phyloP scores from a whole-genome alignment of 23 tunicate species.

The Ascidia mentula region DNA sequence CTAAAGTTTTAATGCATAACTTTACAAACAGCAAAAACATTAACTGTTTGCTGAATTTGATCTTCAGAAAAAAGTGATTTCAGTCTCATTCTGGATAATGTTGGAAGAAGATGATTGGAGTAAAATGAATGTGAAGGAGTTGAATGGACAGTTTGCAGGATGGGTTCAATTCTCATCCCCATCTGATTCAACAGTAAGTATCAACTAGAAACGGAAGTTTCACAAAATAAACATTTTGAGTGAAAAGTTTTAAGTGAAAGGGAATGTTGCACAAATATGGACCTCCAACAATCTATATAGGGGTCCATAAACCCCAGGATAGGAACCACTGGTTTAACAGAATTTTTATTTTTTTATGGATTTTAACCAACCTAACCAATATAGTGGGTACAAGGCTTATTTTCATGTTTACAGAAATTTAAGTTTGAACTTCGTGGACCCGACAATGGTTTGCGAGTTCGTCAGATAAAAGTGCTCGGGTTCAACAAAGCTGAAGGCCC shows the following conservation, averaged over 20 bases:
- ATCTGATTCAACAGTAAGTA: constrained; percentile 11
- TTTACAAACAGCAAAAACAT: not conserved
- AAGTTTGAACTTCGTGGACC: constrained; percentile 62
- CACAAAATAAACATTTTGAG: too few species aligned
- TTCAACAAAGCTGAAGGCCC: constrained; percentile 15
- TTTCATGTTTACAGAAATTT: constrained; percentile 31
- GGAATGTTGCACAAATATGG: too few species aligned
- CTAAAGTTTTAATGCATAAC: too few species aligned
- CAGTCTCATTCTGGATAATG: constrained; percentile 2
- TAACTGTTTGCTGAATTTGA: not conserved
- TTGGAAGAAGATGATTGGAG: constrained; percentile 37
- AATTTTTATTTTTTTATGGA: too few species aligned
- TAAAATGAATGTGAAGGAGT: constrained; percentile 5
- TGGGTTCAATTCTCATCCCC: constrained; percentile 38
- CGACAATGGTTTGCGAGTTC: constrained; percentile 62
- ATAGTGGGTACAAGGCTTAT: too few species aligned
- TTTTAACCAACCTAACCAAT: too few species aligned
- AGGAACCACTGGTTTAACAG: too few species aligned
- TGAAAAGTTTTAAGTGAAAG: too few species aligned
- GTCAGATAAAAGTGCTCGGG: constrained; percentile 61
- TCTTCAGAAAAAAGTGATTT: constrained; percentile 58
- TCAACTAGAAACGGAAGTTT: not conserved
- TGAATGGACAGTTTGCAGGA: constrained; percentile 41
- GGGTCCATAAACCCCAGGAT: too few species aligned
- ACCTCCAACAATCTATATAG: too few species aligned